Base-by-base conservation (phyloP, 23 tunicate species). In the Trididemnum miniatum region DNA sequence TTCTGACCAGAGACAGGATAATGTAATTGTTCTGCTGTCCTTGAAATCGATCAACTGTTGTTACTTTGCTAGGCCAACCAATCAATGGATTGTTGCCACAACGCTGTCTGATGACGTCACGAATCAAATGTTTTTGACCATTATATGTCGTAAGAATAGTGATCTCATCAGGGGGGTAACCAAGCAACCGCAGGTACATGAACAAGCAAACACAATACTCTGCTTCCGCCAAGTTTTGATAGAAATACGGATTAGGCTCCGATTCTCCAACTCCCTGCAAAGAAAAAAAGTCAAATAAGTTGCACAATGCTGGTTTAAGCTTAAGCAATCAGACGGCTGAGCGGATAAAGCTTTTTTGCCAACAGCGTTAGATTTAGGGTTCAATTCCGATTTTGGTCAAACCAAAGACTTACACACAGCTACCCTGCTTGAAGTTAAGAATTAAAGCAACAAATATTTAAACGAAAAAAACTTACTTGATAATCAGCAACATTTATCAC, bases 11-110 rank as follows among this genome's bases (percentile, higher is more conserved):
- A 2, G 99, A 96, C 34, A 96, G 97, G 35, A 96, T 75, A 35
- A 96, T 91, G 88, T 91, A 96, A 89, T 96, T 86, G 75, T 96
- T 96, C 59, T 96, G 99, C 71, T 96, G 99, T 71, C 99, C 99
- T 71, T 96, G 99, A 71, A 87, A 96, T 24, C 97, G 78, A 63
- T 96, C 99, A n/a, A 96, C 99, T 2, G 99, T 96, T 26, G 99
- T 96, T 32, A 96, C 82, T 82, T 96, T 96, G 65, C 85, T 89
- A 0, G 99, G 99, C 88, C 90, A 76, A 0, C 99, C 99, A 59
- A 96, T 88, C 65, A 90, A 65, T 12, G 99, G 99, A 66, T 86
- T 91, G 65, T 88, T 74, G 31, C 91, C 97, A 80, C 97, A 91
- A 35, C 97, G 81, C 49, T 91, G 89, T 40, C 78, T 71, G 65